Evolutionary conservation across 2,888 invertebrate species (phyloP), one percentile per base, ranked within the genome.

Genomic region (Sisyra terminalis): DNA sequence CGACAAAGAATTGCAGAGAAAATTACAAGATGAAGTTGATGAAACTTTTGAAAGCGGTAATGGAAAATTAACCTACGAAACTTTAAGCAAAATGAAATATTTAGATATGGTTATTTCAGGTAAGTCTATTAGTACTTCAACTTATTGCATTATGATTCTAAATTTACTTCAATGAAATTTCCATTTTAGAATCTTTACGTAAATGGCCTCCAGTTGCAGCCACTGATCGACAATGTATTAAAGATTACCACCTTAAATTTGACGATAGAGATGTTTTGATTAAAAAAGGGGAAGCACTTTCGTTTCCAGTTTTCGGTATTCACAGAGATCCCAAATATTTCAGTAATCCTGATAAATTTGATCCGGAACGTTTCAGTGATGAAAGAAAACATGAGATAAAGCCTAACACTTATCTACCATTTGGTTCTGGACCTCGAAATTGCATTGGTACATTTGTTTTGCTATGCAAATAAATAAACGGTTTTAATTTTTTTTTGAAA

Each of bases 251-350:
- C 5, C 5, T 24, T 3, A 7, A 24, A 24, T 7, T 24, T 5
- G 7, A 24, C 24, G 24, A 24, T 24, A 3, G 7, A 3, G 7
- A 24, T 5, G 7, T 7, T 24, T 7, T 24, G 24, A 45, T 52
- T 29, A 46, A 49, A 36, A 46, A 53, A 39, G 36, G 36, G 9
- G 16, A 10, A 15, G 13, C 39, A 18, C 49, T 58, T 1, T 24
- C 46, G 3, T 48, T 59, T 11, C 54, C 56, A 1, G 42, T 54
- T 1, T 42, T 46, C 13, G 51, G 50, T 2, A 54, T 74, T 5
- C 73, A 74, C 43, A 65, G 64, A 55, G 71, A 74, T 50, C 64
- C 69, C 0, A 57, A 69, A 10, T 60, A 64, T 47, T 75, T 68
- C 49, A 68, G 70, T 0, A 63, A 73, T 16, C 74, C 75, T 0